Evolutionary conservation across 2,888 invertebrate genomes (phyloP).

Genomic region (Campaea margaritaria): DNA sequence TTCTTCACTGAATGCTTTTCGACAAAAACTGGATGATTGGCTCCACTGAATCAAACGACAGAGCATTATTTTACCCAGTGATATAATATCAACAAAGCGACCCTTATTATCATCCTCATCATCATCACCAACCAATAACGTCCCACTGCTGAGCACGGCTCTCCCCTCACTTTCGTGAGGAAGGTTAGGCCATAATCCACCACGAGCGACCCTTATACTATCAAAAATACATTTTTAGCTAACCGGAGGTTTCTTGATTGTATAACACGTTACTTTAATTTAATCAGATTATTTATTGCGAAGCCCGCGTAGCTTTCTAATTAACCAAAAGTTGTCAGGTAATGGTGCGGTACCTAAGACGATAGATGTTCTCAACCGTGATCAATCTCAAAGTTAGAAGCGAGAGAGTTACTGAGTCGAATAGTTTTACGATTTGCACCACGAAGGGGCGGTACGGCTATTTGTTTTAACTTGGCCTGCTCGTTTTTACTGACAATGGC

Average conservation of each 20-base stretch:
- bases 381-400: conserved; percentile 21
- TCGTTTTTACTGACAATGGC: conserved; percentile 19
- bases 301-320: background rate
- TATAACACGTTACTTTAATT: too few species aligned
- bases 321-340: background rate
- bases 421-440: conserved; percentile 16
- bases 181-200: too few species aligned
- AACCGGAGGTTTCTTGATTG: too few species aligned
- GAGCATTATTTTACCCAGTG: too few species aligned
- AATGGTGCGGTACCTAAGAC: background rate
- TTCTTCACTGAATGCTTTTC: conserved; percentile 31
- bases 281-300: too few species aligned
- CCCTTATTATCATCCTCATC: too few species aligned
- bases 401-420: conserved; percentile 11
- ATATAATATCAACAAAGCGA: too few species aligned
- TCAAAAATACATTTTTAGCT: too few species aligned
- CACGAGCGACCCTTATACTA: too few species aligned
- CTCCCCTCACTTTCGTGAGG: too few species aligned
- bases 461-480: conserved; percentile 10
- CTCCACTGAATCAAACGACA: conserved; percentile 11
- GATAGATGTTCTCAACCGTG: conserved; percentile 2
- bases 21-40: conserved; percentile 33
- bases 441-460: conserved; percentile 14
- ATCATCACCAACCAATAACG: too few species aligned
- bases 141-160: too few species aligned